A percentile compares a stretch with the other conserved stretches of the same genome.
phyloP scores from a whole-genome alignment of 1,140 invertebrate species.

The Brachionus koreanus region DNA sequence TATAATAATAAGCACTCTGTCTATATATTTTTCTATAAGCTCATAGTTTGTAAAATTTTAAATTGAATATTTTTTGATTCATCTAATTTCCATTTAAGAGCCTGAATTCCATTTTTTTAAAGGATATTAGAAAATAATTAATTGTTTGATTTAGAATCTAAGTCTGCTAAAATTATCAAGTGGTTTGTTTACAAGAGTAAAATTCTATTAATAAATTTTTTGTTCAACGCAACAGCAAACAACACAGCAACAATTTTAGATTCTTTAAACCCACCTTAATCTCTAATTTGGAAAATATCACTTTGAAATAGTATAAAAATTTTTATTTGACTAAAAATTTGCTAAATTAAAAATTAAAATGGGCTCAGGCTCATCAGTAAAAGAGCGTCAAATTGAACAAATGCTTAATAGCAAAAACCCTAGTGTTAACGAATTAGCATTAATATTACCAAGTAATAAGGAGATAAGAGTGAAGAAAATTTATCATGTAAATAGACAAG shows the following conservation, averaged over 20 bases:
- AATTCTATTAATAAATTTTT: too few species aligned
- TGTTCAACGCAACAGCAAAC: too few species aligned
- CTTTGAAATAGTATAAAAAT: not conserved
- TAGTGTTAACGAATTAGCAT: not conserved
- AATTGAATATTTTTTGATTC: too few species aligned
- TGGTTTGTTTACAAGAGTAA: too few species aligned
- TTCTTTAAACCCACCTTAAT: not conserved
- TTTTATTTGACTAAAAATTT: not conserved
- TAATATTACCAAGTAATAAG: not conserved
- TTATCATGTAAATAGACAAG: conserved; percentile 33
- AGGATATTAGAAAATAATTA: too few species aligned
- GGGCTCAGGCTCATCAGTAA: not conserved
- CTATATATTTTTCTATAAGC: too few species aligned
- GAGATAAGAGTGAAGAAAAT: conserved; percentile 26
- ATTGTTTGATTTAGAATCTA: too few species aligned
- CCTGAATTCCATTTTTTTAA: too few species aligned
- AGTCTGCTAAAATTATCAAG: too few species aligned
- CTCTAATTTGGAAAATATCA: not conserved
- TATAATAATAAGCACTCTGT: not conserved
- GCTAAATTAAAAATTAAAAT: not conserved
- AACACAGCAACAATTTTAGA: too few species aligned
- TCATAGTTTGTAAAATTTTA: too few species aligned
- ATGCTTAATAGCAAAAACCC: not conserved
- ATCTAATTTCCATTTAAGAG: too few species aligned
- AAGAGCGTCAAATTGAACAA: not conserved